Evolutionary conservation across 2,797 vertebrate genomes (phyloP), one percentile per base, ranked within the genome.

Genomic region (Saguinus oedipus): DNA sequence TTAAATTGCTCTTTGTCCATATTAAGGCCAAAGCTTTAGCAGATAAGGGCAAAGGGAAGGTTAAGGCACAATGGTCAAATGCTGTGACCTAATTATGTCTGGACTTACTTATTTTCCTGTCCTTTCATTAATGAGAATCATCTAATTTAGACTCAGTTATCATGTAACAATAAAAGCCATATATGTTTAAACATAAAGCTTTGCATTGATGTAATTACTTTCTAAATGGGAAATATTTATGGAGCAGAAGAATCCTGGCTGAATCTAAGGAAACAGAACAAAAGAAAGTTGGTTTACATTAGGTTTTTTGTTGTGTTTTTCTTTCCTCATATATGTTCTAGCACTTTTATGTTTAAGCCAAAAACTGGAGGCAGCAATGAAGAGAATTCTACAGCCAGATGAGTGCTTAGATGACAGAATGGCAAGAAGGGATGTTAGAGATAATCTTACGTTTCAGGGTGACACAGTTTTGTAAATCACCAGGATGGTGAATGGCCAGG

Each of bases 1-100:
- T 97, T 97, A 97, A 98, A 98, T 97, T 96, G 87, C 42, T 93
- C 94, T 98, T 95, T 97, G 97, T 97, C 97, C 97, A 95, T 70
- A 96, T 96, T 94, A 97, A 96, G 85, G 95, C 89, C 96, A 94
- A 93, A 96, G 93, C 86, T 84, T 93, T 92, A 76, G 93, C 90
- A 98, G 97, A 96, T 97, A 97, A 98, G 93, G 97, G 92, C 91
- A 96, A 84, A 96, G 57, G 88, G 91, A 97, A 98, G 93, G 93
- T 93, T 94, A 97, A 95, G 87, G 93, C 96, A 97, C 68, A 96
- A 89, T 82, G 96, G 96, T 95, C 97, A 96, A 93, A 96, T 59
- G 42, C 88, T 75, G 36, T 93, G 96, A 97, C 97, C 96, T 95
- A 96, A 97, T 97, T 96, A 95, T 89, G 87, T 93, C 96, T 94